Base-by-base conservation (phyloP, 2,888 invertebrate genomes). In the Autographa pulchrina region DNA sequence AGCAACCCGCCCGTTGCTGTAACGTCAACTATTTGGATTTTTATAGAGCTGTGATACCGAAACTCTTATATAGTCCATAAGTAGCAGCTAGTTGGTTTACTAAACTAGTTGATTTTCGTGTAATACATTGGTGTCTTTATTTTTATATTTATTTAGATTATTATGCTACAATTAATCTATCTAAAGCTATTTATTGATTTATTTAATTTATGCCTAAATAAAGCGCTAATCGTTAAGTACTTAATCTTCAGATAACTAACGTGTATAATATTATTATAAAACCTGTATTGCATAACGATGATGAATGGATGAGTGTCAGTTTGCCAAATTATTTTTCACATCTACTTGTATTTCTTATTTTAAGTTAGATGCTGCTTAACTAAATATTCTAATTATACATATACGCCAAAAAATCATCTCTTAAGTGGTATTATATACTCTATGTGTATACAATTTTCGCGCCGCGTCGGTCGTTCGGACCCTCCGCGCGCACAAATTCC, bases 401-500 rank as follows among this genome's bases (percentile, higher is more conserved):
- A 9, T 38, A 11, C 11, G 11, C 11, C 11, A 11, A 38, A 38
- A 35, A 11, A 38, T 56, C 9, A 25, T 11, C 9, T 25, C 20
- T 20, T n/a, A n/a, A 38, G 20, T 58, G 3, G 73, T 81, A 74
- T 64, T 72, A 86, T 54, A 92, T 87, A 62, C 94, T 95, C 93
- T 87, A 82, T 83, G 79, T n/a, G 83, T 63, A 82, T 90, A 79
- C 80, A 82, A 86, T 88, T 90, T 92, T 92, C 89, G 89, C 84
- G 83, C 82, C 84, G 84, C 86, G 81, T 88, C 82, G 83, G 81
- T 88, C 82, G 83, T 82, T 85, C 87, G 92, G 92, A 95, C 95
- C 96, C 96, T 95, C 92, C 90, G 92, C 92, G 92, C 90, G 91
- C 91, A 93, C 94, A 93, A 96, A 96, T 96, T 96, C 96, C 96